Percentiles rank a stretch among this genome's conserved stretches.
Conservation (phyloP, 2,888 invertebrate genomes). For the Phragmatobia fuliginosa region DNA sequence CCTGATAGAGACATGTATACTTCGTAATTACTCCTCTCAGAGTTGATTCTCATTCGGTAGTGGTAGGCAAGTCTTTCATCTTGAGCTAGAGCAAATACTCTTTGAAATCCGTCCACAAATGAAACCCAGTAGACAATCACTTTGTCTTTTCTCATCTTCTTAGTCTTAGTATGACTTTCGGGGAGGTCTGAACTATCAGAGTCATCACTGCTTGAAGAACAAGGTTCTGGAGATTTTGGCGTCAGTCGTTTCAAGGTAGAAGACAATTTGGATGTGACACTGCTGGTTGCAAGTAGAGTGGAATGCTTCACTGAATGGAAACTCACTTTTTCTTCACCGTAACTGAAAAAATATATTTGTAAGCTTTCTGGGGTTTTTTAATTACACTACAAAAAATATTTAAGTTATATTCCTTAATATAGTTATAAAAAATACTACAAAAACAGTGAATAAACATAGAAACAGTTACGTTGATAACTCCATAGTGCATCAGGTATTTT, state of each 20-base stretch:
- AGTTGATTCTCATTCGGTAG: slow-evolving; percentile 86
- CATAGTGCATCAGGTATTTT: too few relatives aligned
- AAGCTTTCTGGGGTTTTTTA: too few relatives aligned
- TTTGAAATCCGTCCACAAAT: slow-evolving; percentile 91
- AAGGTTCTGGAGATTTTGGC: slow-evolving; percentile 83
- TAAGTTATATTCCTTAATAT: too few relatives aligned
- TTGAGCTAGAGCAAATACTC: slow-evolving; percentile 91
- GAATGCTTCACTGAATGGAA: slow-evolving; percentile 89
- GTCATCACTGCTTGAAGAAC: slow-evolving; percentile 88
- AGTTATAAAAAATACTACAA: neutral
- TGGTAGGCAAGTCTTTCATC: slow-evolving; percentile 90
- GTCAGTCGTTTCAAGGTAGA: slow-evolving; percentile 84
- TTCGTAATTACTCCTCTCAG: slow-evolving; percentile 90
- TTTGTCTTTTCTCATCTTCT: slow-evolving; percentile 91
- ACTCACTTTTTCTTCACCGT: slow-evolving; percentile 90
- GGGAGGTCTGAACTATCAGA: slow-evolving; percentile 80
- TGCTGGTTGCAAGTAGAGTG: slow-evolving; percentile 76
- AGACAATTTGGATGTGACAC: slow-evolving; percentile 85
- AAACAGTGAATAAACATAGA: neutral
- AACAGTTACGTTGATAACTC: neutral
- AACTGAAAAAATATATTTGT: slow-evolving; percentile 66
- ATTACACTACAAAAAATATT: neutral
- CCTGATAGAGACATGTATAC: slow-evolving; percentile 90
- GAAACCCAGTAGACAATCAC: slow-evolving; percentile 93
- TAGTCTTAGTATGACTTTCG: slow-evolving; percentile 81